Evolutionary conservation across 2,888 invertebrate genomes (phyloP), one percentile per base, ranked within the genome.

Genomic region (Epinotia nisella): DNA sequence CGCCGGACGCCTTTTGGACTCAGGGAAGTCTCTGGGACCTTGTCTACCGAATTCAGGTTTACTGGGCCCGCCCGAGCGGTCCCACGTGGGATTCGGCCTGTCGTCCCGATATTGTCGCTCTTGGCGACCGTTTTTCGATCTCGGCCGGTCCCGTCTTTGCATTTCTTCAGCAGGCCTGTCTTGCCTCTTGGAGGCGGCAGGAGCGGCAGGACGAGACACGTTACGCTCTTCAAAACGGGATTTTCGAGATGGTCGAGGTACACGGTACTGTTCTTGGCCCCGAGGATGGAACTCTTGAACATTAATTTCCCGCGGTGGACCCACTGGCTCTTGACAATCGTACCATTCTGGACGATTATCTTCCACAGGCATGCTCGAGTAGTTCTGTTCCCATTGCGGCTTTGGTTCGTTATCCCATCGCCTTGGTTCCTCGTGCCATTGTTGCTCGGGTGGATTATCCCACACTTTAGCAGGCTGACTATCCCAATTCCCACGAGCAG

Each of bases 11-110:
- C 19, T 17, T 39, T 35, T 53, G 19, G 19, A 13, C 41, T 67
- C 59, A 35, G 72, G 61, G 24, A 67, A 67, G 49, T 67, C 61
- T 17, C 56, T 62, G n/a, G 39, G 61, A 4, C 61, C 24, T 17
- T 53, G 17, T 17, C 24, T 72, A 35, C 35, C 67, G 35, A 56
- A 55, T 10, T 51, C 17, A 3, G 67, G 45, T 4, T 56, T 66
- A n/a, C 21, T 41, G 13, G 35, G 24, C 21, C n/a, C 29, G 17
- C 49, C 39, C n/a, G 35, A 41, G 13, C n/a, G 55, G 15, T 67
- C 67, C 7, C 29, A 21, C 17, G 66, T 1, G 11, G 56, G n/a
- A 21, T 39, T 61, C 17, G 55, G 61, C 13, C 49, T 53, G 29
- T 59, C 35, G 7, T 67, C 56, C 21, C 55, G 66, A 15, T 66